Conservation (phyloP, 2,797 vertebrate genomes). For the Labeo calbasu region DNA sequence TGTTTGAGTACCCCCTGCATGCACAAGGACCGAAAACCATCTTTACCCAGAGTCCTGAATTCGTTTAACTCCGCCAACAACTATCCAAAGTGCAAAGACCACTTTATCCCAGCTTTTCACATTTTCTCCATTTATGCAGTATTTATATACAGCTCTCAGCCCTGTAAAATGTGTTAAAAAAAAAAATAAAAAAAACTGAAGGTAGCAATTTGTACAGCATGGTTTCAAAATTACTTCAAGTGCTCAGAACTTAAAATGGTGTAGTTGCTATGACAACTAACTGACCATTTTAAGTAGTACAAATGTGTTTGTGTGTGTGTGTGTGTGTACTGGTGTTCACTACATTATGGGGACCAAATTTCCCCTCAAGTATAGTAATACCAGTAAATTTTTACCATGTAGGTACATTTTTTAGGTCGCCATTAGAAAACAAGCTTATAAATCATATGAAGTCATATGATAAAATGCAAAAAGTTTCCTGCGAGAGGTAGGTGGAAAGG, state of each 20-base stretch:
- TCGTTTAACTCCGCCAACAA: not conserved
- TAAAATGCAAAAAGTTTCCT: no score
- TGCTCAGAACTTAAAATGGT: not conserved
- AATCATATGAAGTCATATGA: no score
- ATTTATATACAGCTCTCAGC: not conserved
- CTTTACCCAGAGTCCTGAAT: not conserved
- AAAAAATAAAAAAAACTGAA: not conserved
- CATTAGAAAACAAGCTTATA: no score
- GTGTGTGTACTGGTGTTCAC: no score
- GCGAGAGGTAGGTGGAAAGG: no score
- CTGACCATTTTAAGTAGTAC: not conserved
- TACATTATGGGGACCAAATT: no score
- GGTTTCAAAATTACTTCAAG: not conserved
- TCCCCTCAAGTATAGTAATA: no score
- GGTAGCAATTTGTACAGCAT: not conserved
- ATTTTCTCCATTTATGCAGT: not conserved
- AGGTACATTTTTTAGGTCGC: no score
- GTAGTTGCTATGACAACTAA: slow-evolving; percentile 2
- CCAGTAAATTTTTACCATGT: no score
- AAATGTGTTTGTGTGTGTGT: no score
- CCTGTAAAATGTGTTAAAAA: not conserved
- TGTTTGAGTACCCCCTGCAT: slow-evolving; percentile 39
- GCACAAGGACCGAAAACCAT: not conserved
- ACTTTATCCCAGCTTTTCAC: not conserved
- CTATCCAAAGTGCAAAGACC: not conserved